Base-by-base conservation (phyloP, 2,888 invertebrate species). In the Melanchra persicariae region DNA sequence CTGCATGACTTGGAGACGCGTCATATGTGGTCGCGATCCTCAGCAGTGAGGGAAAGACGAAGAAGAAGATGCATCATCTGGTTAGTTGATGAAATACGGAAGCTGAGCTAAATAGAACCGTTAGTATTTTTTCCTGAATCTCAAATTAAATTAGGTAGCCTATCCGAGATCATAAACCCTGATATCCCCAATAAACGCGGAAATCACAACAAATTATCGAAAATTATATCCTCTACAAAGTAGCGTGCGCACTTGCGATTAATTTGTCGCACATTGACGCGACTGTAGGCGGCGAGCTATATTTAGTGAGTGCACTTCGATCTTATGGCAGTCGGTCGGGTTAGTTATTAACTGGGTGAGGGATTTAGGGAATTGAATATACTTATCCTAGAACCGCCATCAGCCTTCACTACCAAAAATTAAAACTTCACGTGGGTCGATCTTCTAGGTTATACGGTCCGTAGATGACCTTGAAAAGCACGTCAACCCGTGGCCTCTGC, bases 181-280 rank as follows among this genome's bases (percentile, higher is more conserved):
- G 9, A 26, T 22, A 62, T 15, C 9, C 26, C 40, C 24, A 22
- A 77, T 61, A 61, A 15, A 63, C 17, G 6, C 67, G 75, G 84
- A 72, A 75, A 63, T 57, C 10, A 0, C 49, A n/a, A 49, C 47
- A 76, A 76, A 71, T 52, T 57, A 66, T 68, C 68, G 40, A 67
- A 73, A 70, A 61, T 68, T 52, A 70, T 69, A 61, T 70, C 30
- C 12, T 43, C 22, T 49, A 78, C 75, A 77, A 79, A 81, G 81
- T 82, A 71, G 57, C 34, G 52, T 19, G 10, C 70, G 52, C 67
- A 86, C 65, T 84, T 85, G 83, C 85, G 88, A 93, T 92, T 90
- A 91, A 91, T 92, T 87, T 86, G 89, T 91, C 88, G 87, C 87
- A 85, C 90, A 90, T 91, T 88, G 92, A 88, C 83, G 88, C 84